Percentiles rank a stretch among this genome's conserved stretches.
These are phyloP conservation scores for Coranthus polyacanthus DNA, from an alignment of 2,797 vertebrate species.

Conservation along the genomic window DNA sequence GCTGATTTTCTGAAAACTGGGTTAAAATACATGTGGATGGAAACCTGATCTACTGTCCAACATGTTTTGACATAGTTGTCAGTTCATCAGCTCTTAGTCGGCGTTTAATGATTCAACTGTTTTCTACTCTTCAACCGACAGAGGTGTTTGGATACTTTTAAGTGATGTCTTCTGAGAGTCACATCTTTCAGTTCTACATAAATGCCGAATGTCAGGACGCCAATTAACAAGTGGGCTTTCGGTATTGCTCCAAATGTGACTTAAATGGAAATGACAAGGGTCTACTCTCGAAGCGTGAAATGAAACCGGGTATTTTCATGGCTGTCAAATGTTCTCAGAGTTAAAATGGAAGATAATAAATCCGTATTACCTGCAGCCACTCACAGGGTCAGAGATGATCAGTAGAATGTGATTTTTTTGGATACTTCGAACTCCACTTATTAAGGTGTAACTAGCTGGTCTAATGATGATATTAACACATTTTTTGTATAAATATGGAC, in stretches of 20 bases:
- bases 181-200: slow-evolving; percentile 10
- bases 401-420: too few relatives aligned
- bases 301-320: slow-evolving; percentile 48
- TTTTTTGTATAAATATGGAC: too few relatives aligned
- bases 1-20: too few relatives aligned
- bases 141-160: slow-evolving; percentile 23
- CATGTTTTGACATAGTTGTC: too few relatives aligned
- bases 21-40: too few relatives aligned
- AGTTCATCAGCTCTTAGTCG: background rate
- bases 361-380: background rate
- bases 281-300: slow-evolving; percentile 40
- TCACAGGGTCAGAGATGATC: background rate
- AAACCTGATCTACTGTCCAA: too few relatives aligned
- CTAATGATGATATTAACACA: background rate
- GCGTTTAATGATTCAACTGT: background rate
- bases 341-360: background rate
- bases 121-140: background rate
- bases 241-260: slow-evolving; percentile 10
- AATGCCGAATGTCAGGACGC: background rate
- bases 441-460: background rate
- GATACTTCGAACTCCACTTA: too few relatives aligned
- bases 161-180: too few relatives aligned
- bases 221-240: slow-evolving; percentile 24
- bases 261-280: slow-evolving; percentile 49
- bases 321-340: slow-evolving; percentile 51